These are phyloP conservation scores for Marcusenius ussheri DNA, from an alignment of 2,113 vertebrate genomes.

Conservation along the genomic window DNA sequence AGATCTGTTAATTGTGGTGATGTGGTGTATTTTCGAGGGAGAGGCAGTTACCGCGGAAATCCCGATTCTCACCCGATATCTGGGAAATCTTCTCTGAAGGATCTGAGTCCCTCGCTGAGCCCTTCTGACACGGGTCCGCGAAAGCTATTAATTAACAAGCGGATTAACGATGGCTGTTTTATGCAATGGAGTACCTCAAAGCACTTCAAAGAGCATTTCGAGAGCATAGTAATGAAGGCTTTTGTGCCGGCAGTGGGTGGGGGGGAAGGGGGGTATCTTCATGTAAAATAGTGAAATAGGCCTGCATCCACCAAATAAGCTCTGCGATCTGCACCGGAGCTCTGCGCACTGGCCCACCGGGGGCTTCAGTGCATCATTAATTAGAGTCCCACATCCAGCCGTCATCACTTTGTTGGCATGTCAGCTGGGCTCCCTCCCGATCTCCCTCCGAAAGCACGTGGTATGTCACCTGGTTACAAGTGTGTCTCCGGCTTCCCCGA, in stretches of 20 bases:
- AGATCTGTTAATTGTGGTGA: not conserved
- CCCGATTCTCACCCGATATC: constrained; percentile 40
- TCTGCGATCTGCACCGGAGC: not conserved
- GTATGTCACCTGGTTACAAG: not conserved
- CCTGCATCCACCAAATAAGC: constrained; percentile 24
- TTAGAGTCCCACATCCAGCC: not conserved
- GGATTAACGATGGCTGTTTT: constrained; percentile 68
- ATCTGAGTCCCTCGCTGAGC: constrained; percentile 50
- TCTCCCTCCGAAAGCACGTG: not conserved
- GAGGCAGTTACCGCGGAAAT: constrained; percentile 28
- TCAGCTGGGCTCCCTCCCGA: not conserved
- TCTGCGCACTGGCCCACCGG: not conserved
- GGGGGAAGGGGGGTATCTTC: constrained; percentile 32
- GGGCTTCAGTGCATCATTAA: not conserved
- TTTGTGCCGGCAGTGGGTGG: constrained; percentile 46
- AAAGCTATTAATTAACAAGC: constrained; percentile 68
- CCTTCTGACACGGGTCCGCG: constrained; percentile 59
- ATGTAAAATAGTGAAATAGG: constrained; percentile 45
- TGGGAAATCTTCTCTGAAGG: constrained; percentile 52
- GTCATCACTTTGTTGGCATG: not conserved
- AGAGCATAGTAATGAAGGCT: constrained; percentile 62
- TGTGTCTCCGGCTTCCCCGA: not conserved
- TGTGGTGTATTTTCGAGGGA: constrained; percentile 11
- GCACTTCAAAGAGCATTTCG: constrained; percentile 65
- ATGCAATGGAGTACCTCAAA: constrained; percentile 65